A percentile compares a stretch with the other conserved stretches of the same genome.
These are phyloP conservation scores for Cichlasoma orientale DNA, from an alignment of 2,797 vertebrate genomes.

Conservation along the genomic window DNA sequence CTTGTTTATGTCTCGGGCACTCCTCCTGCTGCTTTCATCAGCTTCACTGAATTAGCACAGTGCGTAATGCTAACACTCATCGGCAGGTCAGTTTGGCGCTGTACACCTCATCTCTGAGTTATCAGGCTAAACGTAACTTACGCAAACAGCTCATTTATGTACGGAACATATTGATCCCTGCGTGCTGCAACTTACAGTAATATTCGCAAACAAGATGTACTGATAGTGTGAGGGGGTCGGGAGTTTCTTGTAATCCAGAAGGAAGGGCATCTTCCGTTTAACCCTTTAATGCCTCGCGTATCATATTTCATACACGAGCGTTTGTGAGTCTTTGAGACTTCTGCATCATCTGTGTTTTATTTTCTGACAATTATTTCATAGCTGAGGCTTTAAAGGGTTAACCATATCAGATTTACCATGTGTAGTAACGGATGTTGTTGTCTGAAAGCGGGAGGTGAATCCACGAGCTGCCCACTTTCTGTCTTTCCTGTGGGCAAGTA, in stretches of 20 bases:
- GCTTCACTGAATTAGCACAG: neutral
- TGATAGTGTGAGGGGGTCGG: neutral
- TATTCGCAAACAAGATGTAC: neutral
- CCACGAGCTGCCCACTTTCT: neutral
- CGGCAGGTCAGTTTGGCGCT: neutral
- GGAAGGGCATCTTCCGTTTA: neutral
- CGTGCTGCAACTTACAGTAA: neutral
- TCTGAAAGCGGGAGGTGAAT: neutral
- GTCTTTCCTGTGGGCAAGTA: neutral
- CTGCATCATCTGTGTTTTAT: too few species aligned
- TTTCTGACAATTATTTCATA: too few species aligned
- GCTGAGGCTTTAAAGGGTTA: neutral
- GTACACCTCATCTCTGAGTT: neutral
- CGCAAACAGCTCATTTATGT: neutral
- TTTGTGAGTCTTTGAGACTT: too few species aligned
- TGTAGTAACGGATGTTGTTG: neutral
- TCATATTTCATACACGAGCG: too few species aligned
- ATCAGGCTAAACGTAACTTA: neutral
- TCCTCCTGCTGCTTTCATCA: neutral
- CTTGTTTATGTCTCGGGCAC: neutral
- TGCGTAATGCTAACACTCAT: neutral
- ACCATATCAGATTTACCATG: neutral
- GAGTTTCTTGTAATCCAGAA: constrained; percentile 2
- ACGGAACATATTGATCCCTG: neutral
- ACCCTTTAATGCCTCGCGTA: neutral